Evolutionary conservation across 2,797 vertebrate genomes (phyloP).

Genomic region (Saxicola maurus): DNA sequence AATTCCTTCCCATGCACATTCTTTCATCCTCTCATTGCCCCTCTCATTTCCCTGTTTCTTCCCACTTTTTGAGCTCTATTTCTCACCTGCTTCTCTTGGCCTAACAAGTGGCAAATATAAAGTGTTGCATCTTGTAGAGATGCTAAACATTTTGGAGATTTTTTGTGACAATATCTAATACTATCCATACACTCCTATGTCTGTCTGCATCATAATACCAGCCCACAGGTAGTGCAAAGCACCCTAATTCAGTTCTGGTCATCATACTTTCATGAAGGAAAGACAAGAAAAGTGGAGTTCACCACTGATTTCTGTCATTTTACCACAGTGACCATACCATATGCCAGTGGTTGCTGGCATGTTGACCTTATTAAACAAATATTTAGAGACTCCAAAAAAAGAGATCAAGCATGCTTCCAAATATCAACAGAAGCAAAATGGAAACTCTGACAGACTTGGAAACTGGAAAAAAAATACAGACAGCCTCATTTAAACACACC

Average conservation of each 20-base stretch:
- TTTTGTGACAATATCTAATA: background rate
- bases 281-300: background rate
- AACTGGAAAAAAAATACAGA: too few species aligned
- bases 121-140: background rate
- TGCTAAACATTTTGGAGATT: background rate
- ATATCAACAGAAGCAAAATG: background rate
- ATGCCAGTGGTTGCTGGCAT: background rate
- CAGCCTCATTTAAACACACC: background rate
- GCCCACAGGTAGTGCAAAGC: background rate
- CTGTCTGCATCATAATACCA: background rate
- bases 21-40: background rate
- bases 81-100: background rate
- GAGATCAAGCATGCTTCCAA: background rate
- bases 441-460: background rate
- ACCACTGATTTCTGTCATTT: background rate
- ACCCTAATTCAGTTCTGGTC: accelerated
- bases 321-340: background rate
- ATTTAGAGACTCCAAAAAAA: background rate
- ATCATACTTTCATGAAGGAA: background rate
- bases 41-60: background rate
- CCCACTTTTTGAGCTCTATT: background rate
- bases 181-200: too few species aligned
- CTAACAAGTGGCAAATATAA: background rate
- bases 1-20: background rate
- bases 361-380: background rate